These are phyloP conservation scores for Zosterops hypoxanthus DNA, from an alignment of 2,113 vertebrate genomes.

Conservation along the genomic window DNA sequence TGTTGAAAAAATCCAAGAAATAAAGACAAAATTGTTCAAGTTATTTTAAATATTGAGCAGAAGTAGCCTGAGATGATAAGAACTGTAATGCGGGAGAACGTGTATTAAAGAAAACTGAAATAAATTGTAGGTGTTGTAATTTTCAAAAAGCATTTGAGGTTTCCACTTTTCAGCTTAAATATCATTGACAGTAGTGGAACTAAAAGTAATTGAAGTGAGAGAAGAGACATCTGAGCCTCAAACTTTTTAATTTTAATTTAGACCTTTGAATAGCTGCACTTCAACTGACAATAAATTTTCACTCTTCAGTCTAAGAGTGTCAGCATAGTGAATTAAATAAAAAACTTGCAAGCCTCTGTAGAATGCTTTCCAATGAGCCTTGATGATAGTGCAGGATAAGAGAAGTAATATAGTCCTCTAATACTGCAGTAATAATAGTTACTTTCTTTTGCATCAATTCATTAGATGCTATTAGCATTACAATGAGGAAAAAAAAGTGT, in stretches of 20 bases:
- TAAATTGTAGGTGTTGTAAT: neutral
- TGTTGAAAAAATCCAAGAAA: neutral
- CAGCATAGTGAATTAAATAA: neutral
- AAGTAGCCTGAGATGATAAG: neutral
- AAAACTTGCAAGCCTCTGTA: neutral
- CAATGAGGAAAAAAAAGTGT: neutral
- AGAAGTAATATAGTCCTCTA: neutral
- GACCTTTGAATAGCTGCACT: neutral
- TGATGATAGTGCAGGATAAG: neutral
- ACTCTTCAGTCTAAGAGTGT: neutral
- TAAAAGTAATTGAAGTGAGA: neutral
- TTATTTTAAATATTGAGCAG: neutral
- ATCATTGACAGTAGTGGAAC: neutral
- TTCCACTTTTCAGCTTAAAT: neutral
- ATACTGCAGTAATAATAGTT: neutral
- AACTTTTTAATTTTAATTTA: neutral
- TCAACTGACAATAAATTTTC: neutral
- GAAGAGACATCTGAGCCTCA: neutral
- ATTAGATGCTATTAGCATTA: neutral
- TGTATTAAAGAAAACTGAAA: neutral
- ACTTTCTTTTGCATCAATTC: neutral
- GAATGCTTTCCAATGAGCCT: neutral
- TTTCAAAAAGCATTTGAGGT: neutral
- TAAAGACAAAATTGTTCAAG: neutral
- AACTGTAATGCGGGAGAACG: neutral